Base-by-base conservation (phyloP, 1,140 invertebrate species). In the Zaprionus lachaisei region DNA sequence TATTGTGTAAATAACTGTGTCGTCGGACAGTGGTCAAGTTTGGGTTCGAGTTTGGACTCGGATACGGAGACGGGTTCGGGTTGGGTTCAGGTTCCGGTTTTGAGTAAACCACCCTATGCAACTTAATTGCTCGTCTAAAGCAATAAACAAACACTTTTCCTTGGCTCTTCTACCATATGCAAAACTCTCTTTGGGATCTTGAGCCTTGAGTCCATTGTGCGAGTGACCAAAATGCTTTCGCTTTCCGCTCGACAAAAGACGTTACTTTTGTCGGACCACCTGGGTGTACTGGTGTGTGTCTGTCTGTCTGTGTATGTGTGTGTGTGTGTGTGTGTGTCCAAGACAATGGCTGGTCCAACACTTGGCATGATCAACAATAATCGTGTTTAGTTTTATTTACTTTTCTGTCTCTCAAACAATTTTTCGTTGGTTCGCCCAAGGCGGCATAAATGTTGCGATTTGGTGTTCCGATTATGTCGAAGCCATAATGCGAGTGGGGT, bases 1-100 rank as follows among this genome's bases (percentile, higher is more conserved):
- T 74, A 79, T 79, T 79, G 72, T 70, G 61, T 75, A 79, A 75
- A 75, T 79, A 79, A 79, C 75, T 75, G 72, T 79, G 61, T 79
- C 54, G 57, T 54, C 70, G 77, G 77, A 79, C 77, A 71, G 12
- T 79, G 77, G 77, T 79, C 77, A 79, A 67, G 47, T 56, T 34
- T 55, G 44, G 51, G 34, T 67, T 57, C 63, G 34, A 37, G 49
- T 54, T 54, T 17, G 3, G n/a, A 17, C 17, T 22, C 24, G 55
- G 22, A 12, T 56, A 37, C 28, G 55, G 22, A 12, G 44, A 37
- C 28, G 5, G n/a, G 31, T 54, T 37, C 55, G 20, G n/a, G 61
- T 44, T 44, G 15, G n/a, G 11, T 31, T 61, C n/a, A 4, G 28
- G 6, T 26, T 57, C 24, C n/a, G n/a, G 24, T 57, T 28, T 24